Evolutionary conservation across 2,888 invertebrate species (phyloP), one percentile per base, ranked within the genome.

Genomic region (Argynnis bischoffii): DNA sequence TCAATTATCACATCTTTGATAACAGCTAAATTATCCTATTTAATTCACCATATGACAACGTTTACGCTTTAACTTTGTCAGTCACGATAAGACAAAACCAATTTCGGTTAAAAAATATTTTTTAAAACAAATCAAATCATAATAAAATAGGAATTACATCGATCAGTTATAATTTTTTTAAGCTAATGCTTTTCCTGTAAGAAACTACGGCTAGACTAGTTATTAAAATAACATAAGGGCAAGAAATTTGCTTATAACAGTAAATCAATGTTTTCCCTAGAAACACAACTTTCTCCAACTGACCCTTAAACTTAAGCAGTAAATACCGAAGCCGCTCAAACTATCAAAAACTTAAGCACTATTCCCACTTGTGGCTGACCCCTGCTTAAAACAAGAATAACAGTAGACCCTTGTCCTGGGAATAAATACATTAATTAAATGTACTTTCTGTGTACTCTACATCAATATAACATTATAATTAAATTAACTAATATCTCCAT

Each of bases 301-400:
- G 90, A 88, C 90, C 90, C 89, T 76, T 79, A 77, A 91, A 92
- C 91, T 92, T 90, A 83, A 82, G 85, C 89, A 89, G 92, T 92
- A 92, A 92, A 92, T 92, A 92, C 87, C 76, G 86, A 85, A 88
- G 83, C 86, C 89, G 83, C 83, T 86, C 85, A 82, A 91, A 92
- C 92, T 90, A 91, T 91, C 92, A 90, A 89, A 90, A 91, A 91
- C 91, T 90, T 92, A 82, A 83, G 80, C 82, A 81, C 84, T 81
- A 83, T 80, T 85, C 87, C 85, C 88, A 85, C 86, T 88, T 83
- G 88, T 79, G 84, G 82, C 81, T 78, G 77, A 84, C 85, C 86
- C 87, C 80, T 79, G 82, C 82, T 82, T 83, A 82, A 82, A 83
- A 81, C 80, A 77, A 77, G 79, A 82, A 76, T 78, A 78, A 80